Base-by-base conservation (phyloP, 2,113 vertebrate species). In the Climacteris rufus region DNA sequence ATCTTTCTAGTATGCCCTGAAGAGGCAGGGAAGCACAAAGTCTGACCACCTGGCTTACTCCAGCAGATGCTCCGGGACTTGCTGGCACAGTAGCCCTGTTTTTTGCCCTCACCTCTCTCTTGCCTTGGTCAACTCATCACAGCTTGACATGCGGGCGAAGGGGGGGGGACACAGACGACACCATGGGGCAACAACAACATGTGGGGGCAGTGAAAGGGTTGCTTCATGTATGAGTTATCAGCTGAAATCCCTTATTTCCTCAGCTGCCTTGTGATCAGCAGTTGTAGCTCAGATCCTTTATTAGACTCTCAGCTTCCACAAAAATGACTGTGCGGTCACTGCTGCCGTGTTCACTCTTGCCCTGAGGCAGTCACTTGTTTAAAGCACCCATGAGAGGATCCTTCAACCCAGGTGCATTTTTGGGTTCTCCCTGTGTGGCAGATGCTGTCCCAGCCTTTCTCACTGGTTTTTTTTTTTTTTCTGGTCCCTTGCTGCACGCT, bases 141-240 rank as follows among this genome's bases (percentile, higher is more conserved):
- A 83, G 31, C 35, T 69, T 79, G n/a, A n/a, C n/a, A n/a, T n/a
- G n/a, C n/a, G n/a, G n/a, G n/a, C n/a, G n/a, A n/a, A n/a, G n/a
- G n/a, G n/a, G n/a, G n/a, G n/a, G n/a, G n/a, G n/a, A n/a, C n/a
- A n/a, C n/a, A n/a, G n/a, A n/a, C n/a, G n/a, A 27, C 53, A 30
- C 52, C 4, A 2, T 0, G 1, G 37, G 49, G 13, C 37, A n/a
- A 42, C 8, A 17, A 37, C 27, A 54, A 59, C 18, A 10, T 7
- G 9, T 11, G 4, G 22, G 33, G 24, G 18, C 30, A 27, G 33
- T 0, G 3, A 24, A 65, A 31, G n/a, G 65, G 8, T 12, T 65
- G 27, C 21, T 95, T 31, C 24, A 9, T 61, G 21, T 42, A 9
- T 37, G 18, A 92, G 42, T 28, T 15, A 21, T 71, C 28, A 31